Percentiles rank a stretch among this genome's conserved stretches.
Evolutionary conservation across 2,888 invertebrate genomes (phyloP).

Genomic region (Dione juno): DNA sequence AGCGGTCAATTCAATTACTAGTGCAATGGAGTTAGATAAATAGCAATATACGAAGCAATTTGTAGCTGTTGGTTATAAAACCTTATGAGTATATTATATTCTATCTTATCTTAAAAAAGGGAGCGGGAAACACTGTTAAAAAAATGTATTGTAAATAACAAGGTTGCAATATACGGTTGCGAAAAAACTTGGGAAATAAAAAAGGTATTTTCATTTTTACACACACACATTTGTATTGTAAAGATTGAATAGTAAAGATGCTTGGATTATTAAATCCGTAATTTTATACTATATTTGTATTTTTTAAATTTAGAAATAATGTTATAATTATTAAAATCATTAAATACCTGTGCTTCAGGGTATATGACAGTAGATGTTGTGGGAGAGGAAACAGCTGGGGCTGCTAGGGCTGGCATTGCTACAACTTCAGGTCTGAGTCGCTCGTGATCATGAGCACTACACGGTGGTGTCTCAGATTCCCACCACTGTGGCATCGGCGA

Average conservation of each 20-base stretch:
- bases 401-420: conserved; percentile 95
- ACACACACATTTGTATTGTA: no score
- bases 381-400: conserved; percentile 94
- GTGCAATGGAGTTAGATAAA: conserved; percentile 1
- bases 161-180: no score
- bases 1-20: conserved; percentile 34
- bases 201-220: no score
- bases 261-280: no score
- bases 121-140: no score
- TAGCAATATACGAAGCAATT: background rate
- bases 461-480: conserved; percentile 84
- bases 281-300: no score
- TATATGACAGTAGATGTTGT: conserved; percentile 93
- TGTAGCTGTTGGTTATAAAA: background rate
- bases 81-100: background rate
- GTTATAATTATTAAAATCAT: background rate
- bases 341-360: conserved; percentile 92
- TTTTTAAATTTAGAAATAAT: no score
- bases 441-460: conserved; percentile 94
- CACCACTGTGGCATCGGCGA: conserved; percentile 81
- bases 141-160: no score
- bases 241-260: no score
- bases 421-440: conserved; percentile 92
- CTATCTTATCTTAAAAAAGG: no score
- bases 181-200: no score